Evolutionary conservation across 2,797 vertebrate genomes (phyloP), one percentile per base, ranked within the genome.

Genomic region (Chaenodraco wilsoni): DNA sequence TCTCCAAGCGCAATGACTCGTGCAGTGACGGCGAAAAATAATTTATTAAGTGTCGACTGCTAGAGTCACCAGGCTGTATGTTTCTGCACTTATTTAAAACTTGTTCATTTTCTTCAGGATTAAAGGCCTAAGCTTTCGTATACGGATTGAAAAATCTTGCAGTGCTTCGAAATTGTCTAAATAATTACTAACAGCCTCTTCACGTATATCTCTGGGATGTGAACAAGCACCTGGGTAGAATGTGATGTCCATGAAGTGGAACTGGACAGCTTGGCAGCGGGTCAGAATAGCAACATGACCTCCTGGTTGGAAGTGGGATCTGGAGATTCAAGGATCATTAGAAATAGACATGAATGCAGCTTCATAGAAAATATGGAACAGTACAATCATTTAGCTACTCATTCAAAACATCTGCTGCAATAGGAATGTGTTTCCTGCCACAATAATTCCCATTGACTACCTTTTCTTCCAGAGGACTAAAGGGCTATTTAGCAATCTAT

Each of bases 1-100:
- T 93, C 82, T 87, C 67, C 16, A 45, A 8, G 75, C 33, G 68
- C 71, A 80, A 70, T 87, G 89, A 89, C 83, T 85, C 58, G 49
- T 64, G 55, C 54, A 46, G 55, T 69, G 68, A 74, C 67, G 82
- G 75, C 81, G 68, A 62, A 70, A 61, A 76, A 73, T 80, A 78
- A 80, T 81, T 68, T 66, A 84, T 65, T 52, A 79, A 74, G 48
- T 69, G 52, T 80, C 63, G 52, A 79, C 63, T 72, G 72, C 41
- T 77, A 23, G 76, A 82, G 81, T 82, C 59, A 64, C 48, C 43
- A 19, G 51, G 61, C 57, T 69, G 58, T 54, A 74, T 71, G 27
- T 69, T 78, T 63, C 70, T 37, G 50, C 52, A 33, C 31, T 69
- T 27, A 31, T 43, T 64, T 72, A 54, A 55, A 72, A 82, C 57